phyloP scores from a whole-genome alignment of 2,797 vertebrate genomes.

The Labeo calbasu region DNA sequence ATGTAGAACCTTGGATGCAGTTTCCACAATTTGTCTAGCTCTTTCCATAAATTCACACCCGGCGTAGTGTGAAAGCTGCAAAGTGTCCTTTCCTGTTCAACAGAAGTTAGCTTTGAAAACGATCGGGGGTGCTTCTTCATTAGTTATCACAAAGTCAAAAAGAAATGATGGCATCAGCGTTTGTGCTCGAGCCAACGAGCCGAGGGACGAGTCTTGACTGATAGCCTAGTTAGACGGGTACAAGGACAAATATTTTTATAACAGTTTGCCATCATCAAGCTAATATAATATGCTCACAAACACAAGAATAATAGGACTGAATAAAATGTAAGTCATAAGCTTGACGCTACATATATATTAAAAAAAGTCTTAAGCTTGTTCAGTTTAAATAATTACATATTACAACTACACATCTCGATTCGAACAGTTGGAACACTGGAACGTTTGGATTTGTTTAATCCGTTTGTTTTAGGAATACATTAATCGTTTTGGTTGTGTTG shows the following conservation, averaged over 20 bases:
- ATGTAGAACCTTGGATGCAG: conserved; percentile 64
- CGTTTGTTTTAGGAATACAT: neutral
- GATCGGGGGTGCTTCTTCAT: conserved; percentile 42
- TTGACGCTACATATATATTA: neutral
- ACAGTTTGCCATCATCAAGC: neutral
- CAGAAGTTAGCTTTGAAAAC: conserved; percentile 48
- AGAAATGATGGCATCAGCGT: conserved; percentile 41
- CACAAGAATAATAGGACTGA: neutral
- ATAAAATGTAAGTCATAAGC: neutral
- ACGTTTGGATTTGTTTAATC: neutral
- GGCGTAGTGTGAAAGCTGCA: conserved; percentile 43
- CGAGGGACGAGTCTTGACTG: neutral
- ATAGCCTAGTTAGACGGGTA: neutral
- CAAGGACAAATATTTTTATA: neutral
- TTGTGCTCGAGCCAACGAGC: neutral
- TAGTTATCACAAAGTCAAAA: conserved; percentile 40
- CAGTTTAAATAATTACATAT: neutral
- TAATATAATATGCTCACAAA: neutral
- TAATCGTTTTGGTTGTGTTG: neutral
- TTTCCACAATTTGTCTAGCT: conserved; percentile 68
- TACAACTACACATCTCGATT: neutral
- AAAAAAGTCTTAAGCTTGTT: neutral
- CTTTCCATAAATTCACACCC: conserved; percentile 73
- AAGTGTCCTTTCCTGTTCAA: conserved; percentile 43
- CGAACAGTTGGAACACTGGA: too few species aligned